Percentiles rank a stretch among this genome's conserved stretches.
phyloP scores from a whole-genome alignment of 2,797 vertebrate species.

The Potorous gilbertii region DNA sequence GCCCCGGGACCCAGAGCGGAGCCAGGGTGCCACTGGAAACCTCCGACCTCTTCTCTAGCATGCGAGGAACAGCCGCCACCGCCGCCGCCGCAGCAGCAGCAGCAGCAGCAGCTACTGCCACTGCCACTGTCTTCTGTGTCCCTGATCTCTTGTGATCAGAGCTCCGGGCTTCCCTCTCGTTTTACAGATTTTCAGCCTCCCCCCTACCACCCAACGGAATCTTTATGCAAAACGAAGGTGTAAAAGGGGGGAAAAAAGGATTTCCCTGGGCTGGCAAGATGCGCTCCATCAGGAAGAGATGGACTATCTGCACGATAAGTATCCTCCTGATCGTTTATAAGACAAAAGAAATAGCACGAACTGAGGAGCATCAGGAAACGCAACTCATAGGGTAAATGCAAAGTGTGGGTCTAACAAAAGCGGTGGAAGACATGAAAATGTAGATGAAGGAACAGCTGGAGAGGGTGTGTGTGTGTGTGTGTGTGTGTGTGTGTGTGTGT shows the following conservation, averaged over 20 bases:
- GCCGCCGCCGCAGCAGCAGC: background rate
- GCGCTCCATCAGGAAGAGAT: slow-evolving; percentile 90
- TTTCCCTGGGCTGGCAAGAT: slow-evolving; percentile 84
- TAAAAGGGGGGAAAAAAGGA: slow-evolving; percentile 67
- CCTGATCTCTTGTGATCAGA: slow-evolving; percentile 54
- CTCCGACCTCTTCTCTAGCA: background rate
- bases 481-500: slow-evolving; percentile 26
- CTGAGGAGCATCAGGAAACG: slow-evolving; percentile 88
- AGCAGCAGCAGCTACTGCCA: background rate
- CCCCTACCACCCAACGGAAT: slow-evolving; percentile 62
- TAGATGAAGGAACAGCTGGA: background rate
- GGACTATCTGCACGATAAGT: slow-evolving; percentile 92
- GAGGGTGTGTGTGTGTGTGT: background rate
- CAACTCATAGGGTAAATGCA: slow-evolving; percentile 87
- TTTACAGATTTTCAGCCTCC: slow-evolving; percentile 30
- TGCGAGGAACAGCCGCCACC: background rate
- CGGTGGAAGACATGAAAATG: background rate
- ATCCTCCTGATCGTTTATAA: slow-evolving; percentile 92
- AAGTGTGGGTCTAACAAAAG: slow-evolving; percentile 55
- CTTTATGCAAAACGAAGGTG: slow-evolving; percentile 79
- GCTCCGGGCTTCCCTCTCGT: slow-evolving; percentile 47
- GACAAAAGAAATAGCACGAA: slow-evolving; percentile 91
- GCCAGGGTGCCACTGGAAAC: background rate
- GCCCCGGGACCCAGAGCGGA: background rate
- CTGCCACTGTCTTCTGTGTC: background rate